A percentile compares a stretch with the other conserved stretches of the same genome.
Evolutionary conservation across 2,888 invertebrate species (phyloP).

Genomic region (Sipha maydis): DNA sequence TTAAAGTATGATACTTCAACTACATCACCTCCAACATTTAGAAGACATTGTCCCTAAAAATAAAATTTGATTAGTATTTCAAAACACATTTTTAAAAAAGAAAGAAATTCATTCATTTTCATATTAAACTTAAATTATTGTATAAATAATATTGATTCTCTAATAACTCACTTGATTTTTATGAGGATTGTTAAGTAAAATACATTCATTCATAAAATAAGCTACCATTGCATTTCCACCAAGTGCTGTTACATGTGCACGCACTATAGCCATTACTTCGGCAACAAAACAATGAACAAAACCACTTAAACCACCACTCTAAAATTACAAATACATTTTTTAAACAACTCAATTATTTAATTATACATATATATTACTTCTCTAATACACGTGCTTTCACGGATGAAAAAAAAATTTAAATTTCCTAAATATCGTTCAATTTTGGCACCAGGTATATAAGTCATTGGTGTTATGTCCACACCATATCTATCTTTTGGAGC

Average conservation of each 20-base stretch:
- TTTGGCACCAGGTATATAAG: constrained; percentile 80
- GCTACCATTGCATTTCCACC: constrained; percentile 96
- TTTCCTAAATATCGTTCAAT: constrained; percentile 88
- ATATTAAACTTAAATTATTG: not conserved
- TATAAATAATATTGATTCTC: not conserved
- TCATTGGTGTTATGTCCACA: constrained; percentile 83
- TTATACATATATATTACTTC: constrained; percentile 71
- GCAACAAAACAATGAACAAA: constrained; percentile 94
- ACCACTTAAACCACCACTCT: constrained; percentile 85
- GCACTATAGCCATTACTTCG: constrained; percentile 91
- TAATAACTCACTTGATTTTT: constrained; percentile 86
- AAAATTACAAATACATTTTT: constrained; percentile 36
- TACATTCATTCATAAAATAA: constrained; percentile 91
- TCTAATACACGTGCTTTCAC: constrained; percentile 91
- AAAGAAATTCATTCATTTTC: constrained; percentile 38
- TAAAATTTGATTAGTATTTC: constrained; percentile 60
- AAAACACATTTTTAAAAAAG: constrained; percentile 7
- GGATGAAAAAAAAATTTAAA: constrained; percentile 92
- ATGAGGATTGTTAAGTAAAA: constrained; percentile 90
- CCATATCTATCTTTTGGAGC: constrained; percentile 68
- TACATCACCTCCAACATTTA: constrained; percentile 95
- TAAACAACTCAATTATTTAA: not conserved
- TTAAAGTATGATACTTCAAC: constrained; percentile 69
- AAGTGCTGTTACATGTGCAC: constrained; percentile 91
- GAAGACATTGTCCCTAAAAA: constrained; percentile 91